Percentiles rank a stretch among this genome's conserved stretches.
Evolutionary conservation across 1,140 invertebrate species (phyloP).

Genomic region (Pollicipes pollicipes): DNA sequence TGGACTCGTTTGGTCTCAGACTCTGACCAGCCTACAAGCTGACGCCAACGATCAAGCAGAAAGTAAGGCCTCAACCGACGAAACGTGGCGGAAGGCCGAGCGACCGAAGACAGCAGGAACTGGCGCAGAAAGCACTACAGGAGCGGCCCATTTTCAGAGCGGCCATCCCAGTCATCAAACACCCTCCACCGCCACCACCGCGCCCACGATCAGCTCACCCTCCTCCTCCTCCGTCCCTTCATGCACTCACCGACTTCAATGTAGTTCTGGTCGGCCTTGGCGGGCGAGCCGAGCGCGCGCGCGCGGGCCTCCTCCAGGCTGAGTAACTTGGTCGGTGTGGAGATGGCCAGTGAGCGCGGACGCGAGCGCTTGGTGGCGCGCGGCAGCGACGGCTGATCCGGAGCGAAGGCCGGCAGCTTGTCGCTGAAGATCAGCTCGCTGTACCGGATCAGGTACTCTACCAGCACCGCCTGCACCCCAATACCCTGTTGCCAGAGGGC

Average conservation of each 20-base stretch:
- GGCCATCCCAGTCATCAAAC: too few species aligned
- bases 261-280: conserved; percentile 49
- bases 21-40: too few species aligned
- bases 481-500: conserved; percentile 45
- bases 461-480: conserved; percentile 86
- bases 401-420: conserved; percentile 27
- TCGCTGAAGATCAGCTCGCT: conserved; percentile 71
- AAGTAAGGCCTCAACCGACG: too few species aligned
- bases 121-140: too few species aligned
- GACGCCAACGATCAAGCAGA: too few species aligned
- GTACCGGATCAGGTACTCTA: conserved; percentile 86
- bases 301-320: conserved; percentile 65
- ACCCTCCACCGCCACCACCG: too few species aligned
- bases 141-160: too few species aligned
- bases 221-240: too few species aligned
- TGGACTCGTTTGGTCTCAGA: too few species aligned
- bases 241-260: conserved; percentile 58
- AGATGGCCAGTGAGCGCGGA: conserved; percentile 79
- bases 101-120: too few species aligned
- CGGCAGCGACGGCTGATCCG: neutral
- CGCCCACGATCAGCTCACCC: too few species aligned
- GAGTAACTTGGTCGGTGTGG: conserved; percentile 70
- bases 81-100: too few species aligned
- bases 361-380: conserved; percentile 34
- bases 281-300: conserved; percentile 27